Evolutionary conservation across 2,888 invertebrate species (phyloP).

Genomic region (Apamea sordens): DNA sequence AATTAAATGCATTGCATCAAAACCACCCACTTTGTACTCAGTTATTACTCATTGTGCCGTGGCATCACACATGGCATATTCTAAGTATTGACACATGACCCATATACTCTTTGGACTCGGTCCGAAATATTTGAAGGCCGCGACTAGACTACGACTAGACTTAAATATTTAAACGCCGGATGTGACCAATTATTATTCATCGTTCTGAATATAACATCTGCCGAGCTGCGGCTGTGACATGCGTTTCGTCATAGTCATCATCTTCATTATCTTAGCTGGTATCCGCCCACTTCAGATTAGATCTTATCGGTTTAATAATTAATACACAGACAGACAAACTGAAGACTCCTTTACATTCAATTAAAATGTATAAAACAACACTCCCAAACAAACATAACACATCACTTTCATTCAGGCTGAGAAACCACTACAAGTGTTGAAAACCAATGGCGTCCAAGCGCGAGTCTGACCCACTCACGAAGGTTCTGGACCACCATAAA

Average conservation of each 20-base stretch:
- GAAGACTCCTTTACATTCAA: not conserved
- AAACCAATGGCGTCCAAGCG: not conserved
- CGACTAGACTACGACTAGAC: slow-evolving; percentile 60
- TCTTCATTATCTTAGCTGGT: slow-evolving; percentile 47
- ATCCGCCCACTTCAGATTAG: slow-evolving; percentile 37
- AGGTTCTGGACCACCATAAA: not conserved
- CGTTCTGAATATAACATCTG: slow-evolving; percentile 64
- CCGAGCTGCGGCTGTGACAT: slow-evolving; percentile 45
- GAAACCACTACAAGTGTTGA: not conserved
- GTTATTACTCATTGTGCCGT: slow-evolving; percentile 19
- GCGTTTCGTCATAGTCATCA: slow-evolving; percentile 50
- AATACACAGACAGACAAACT: slow-evolving; percentile 7
- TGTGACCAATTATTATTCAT: slow-evolving; percentile 66
- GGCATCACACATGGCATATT: not conserved
- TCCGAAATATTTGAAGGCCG: slow-evolving; percentile 32
- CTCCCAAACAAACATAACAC: not conserved
- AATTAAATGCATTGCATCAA: slow-evolving; percentile 39
- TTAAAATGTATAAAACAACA: slow-evolving; percentile 12
- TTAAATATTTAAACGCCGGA: slow-evolving; percentile 60
- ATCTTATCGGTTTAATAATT: slow-evolving; percentile 23
- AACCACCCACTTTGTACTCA: slow-evolving; percentile 28
- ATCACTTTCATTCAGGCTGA: slow-evolving; percentile 8
- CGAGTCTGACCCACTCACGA: not conserved
- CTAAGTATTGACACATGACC: slow-evolving; percentile 4
- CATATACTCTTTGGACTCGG: slow-evolving; percentile 9